These are phyloP conservation scores for Physeter macrocephalus DNA, from an alignment of 2,113 vertebrate genomes.

Conservation along the genomic window DNA sequence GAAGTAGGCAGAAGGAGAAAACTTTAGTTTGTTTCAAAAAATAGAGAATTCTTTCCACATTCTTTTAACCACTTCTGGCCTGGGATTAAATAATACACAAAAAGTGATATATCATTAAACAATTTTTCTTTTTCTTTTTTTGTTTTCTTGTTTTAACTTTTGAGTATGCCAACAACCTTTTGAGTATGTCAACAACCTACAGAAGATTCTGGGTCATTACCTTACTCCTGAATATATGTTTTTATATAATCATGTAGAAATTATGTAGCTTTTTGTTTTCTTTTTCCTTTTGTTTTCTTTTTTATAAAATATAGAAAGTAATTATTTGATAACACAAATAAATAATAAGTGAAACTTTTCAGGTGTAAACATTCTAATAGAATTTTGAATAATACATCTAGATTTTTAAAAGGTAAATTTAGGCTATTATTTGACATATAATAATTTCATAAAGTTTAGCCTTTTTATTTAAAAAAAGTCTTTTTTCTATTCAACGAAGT, in stretches of 20 bases:
- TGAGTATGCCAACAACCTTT: neutral
- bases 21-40: neutral
- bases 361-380: neutral
- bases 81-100: neutral
- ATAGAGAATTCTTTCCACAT: neutral
- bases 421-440: neutral
- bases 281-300: neutral
- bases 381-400: neutral
- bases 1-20: neutral
- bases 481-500: slow-evolving; percentile 42
- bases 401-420: neutral
- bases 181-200: neutral
- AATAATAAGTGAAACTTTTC: neutral
- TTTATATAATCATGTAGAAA: neutral
- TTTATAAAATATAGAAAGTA: neutral
- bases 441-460: neutral
- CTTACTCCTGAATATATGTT: neutral
- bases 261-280: neutral
- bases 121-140: neutral
- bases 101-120: neutral
- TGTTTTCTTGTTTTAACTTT: neutral
- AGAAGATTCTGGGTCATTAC: neutral
- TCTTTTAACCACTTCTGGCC: neutral
- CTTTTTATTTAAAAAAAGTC: neutral
- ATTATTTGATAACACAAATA: neutral